Evolutionary conservation across 2,888 invertebrate species (phyloP).

Genomic region (Ischnus inquisitorius): DNA sequence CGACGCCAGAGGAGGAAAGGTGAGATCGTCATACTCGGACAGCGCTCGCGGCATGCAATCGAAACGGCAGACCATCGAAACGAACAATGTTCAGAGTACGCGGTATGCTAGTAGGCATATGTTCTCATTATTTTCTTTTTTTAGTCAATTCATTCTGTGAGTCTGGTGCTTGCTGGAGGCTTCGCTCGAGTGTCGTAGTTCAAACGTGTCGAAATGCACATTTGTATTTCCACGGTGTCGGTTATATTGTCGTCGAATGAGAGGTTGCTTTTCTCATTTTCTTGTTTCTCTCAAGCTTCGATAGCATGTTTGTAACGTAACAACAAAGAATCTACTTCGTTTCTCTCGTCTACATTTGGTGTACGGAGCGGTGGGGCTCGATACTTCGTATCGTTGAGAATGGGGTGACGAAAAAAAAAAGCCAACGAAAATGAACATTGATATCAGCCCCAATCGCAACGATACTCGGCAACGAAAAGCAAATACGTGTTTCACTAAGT

Average conservation of each 20-base stretch:
- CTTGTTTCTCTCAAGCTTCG: conserved; percentile 4
- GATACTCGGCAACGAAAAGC: conserved; percentile 66
- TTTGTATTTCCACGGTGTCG: conserved; percentile 7
- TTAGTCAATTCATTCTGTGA: not conserved
- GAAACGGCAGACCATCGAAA: conserved; percentile 82
- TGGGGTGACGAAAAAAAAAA: conserved; percentile 2
- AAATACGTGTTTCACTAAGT: conserved; percentile 63
- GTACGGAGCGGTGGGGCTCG: conserved; percentile 76
- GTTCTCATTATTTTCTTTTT: conserved; percentile 33
- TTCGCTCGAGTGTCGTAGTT: conserved; percentile 27
- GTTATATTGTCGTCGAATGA: conserved; percentile 34
- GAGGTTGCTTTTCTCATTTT: not conserved
- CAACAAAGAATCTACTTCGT: conserved; percentile 71
- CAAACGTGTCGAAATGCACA: not conserved
- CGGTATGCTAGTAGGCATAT: conserved; percentile 62
- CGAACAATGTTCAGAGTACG: conserved; percentile 76
- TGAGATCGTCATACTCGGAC: conserved; percentile 81
- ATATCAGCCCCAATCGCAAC: conserved; percentile 21
- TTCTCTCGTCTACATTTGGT: conserved; percentile 79
- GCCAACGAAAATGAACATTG: not conserved
- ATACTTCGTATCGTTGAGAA: conserved; percentile 70
- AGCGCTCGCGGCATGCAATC: conserved; percentile 82
- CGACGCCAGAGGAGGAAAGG: conserved; percentile 34
- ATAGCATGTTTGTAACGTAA: not conserved
- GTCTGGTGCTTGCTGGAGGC: conserved; percentile 25